Base-by-base conservation (phyloP, 30 jellyfish, hydroid and myxozoan genomes). In the Chironex yamaguchii region DNA sequence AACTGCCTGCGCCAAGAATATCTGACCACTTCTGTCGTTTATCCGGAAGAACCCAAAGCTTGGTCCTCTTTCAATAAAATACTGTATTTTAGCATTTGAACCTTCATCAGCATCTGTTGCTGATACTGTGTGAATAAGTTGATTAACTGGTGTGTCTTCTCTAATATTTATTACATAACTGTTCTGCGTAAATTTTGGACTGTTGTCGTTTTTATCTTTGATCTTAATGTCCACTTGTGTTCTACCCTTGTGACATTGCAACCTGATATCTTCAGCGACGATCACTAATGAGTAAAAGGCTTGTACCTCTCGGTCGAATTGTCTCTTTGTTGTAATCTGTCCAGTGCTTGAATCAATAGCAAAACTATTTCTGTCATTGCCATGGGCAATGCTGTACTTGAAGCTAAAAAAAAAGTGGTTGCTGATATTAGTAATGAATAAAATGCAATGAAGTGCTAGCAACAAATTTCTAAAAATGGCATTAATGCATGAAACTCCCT, bases 91-190 rank as follows among this genome's bases (percentile, higher is more conserved):
- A 1, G 91, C 91, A 34, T 91, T 91, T 9, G 52, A 42, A 0
- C 96, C 96, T 4, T 29, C 66, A 74, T 91, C 98, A 17, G 34
- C 66, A 35, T 91, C 98, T n/a, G 94, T 86, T 6, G 98, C 98
- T 3, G 68, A 13, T 12, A 91, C 93, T 2, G 79, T 33, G 28
- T 82, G 90, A 17, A 91, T 63, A 21, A 31, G 21, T 20, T 52
- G 29, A n/a, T 51, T 48, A 42, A 70, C 85, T 23, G 92, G 49
- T 30, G 33, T 33, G 52, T 78, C 94, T 73, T 91, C 98, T 12
- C 64, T 25, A 21, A 91, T 30, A 0, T 50, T 4, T 28, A 80
- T 67, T 2, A 30, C 50, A 67, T 80, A 89, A 0, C 79, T 76
- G 36, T 76, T 81, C n/a, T 63, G 54, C 27, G 65, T 12, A 65